phyloP scores from a whole-genome alignment of 2,113 vertebrate species.

The Apteryx mantelli region DNA sequence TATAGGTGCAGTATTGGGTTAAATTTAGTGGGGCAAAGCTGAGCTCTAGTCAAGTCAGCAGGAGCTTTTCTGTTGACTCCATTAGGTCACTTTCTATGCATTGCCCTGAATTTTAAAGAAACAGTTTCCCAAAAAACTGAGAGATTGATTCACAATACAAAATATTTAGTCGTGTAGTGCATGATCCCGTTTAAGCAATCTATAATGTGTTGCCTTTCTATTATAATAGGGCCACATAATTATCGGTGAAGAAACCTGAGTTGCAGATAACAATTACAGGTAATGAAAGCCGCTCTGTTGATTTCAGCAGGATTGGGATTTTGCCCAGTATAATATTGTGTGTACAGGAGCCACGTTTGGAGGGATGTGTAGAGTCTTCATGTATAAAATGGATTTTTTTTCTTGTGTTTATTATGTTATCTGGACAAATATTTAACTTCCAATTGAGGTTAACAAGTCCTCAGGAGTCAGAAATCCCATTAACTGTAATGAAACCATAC shows the following conservation, averaged over 20 bases:
- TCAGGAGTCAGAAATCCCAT: neutral
- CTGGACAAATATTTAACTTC: neutral
- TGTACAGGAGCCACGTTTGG: neutral
- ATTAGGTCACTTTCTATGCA: neutral
- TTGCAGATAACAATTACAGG: accelerated
- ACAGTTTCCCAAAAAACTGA: neutral
- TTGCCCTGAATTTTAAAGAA: neutral
- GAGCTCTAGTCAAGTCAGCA: neutral
- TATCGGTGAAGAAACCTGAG: neutral
- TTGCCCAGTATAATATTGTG: neutral
- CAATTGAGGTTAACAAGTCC: neutral
- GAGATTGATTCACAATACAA: neutral
- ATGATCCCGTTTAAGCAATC: neutral
- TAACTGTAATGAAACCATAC: neutral
- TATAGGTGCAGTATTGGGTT: neutral
- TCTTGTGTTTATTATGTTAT: neutral
- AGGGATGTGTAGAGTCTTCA: neutral
- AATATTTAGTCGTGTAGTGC: neutral
- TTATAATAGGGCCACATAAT: neutral
- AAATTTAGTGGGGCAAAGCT: neutral
- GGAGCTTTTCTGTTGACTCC: neutral
- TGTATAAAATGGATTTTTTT: neutral
- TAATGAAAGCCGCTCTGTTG: neutral
- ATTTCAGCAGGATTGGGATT: neutral
- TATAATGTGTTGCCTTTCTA: neutral